phyloP scores from a whole-genome alignment of 2,113 vertebrate species.

The Cnemophilus loriae region DNA sequence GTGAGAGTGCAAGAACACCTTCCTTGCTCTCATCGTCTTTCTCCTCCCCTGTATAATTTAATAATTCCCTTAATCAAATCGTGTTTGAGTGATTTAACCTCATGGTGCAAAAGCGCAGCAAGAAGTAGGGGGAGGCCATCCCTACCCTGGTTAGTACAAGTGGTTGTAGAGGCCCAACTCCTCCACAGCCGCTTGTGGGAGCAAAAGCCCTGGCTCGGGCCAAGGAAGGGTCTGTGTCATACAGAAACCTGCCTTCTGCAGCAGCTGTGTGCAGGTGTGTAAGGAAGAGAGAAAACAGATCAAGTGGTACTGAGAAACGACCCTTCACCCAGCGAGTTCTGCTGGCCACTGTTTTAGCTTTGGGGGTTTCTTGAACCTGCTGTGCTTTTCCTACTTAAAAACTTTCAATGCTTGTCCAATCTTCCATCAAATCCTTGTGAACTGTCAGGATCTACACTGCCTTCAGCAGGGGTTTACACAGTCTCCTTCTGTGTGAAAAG shows the following conservation, averaged over 20 bases:
- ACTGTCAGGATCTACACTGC: neutral
- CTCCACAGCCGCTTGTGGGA: neutral
- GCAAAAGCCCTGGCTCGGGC: neutral
- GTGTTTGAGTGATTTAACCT: neutral
- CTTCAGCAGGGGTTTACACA: neutral
- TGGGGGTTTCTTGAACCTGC: neutral
- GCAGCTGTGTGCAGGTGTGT: neutral
- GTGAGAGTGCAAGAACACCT: neutral
- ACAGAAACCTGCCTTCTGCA: neutral
- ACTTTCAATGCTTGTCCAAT: neutral
- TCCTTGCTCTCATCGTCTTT: neutral
- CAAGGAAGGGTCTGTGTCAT: neutral
- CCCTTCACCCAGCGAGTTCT: neutral
- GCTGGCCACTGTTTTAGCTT: neutral
- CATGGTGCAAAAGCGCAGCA: neutral
- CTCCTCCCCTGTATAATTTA: neutral
- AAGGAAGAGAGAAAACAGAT: neutral
- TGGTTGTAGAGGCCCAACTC: accelerated
- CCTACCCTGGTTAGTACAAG: neutral
- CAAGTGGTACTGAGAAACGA: neutral
- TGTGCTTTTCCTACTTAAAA: neutral
- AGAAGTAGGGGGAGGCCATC: neutral
- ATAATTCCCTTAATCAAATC: neutral
- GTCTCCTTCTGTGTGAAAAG: neutral
- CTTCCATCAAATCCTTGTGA: neutral